Conservation (phyloP, 2,113 vertebrate genomes). For the Lamprotornis superbus region DNA sequence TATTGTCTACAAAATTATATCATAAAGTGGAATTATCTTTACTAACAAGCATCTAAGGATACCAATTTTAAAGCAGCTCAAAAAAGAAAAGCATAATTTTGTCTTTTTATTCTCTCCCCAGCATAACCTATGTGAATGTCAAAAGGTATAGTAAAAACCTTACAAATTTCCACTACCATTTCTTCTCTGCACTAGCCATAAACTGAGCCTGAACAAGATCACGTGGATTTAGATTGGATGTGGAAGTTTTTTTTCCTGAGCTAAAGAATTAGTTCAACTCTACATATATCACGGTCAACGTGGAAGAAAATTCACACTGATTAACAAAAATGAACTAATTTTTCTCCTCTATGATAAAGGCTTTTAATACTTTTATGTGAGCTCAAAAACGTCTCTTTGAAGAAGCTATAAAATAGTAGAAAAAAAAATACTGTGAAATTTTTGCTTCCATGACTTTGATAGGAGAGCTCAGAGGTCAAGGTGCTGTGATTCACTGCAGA, state of each 20-base stretch:
- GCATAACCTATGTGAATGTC: neutral
- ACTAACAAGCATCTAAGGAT: neutral
- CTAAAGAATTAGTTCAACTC: neutral
- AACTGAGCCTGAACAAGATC: neutral
- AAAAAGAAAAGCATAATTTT: neutral
- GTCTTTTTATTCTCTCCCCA: neutral
- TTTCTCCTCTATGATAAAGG: neutral
- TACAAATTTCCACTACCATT: neutral
- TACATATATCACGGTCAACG: accelerated
- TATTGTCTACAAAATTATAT: neutral
- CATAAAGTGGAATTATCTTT: neutral
- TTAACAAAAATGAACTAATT: neutral
- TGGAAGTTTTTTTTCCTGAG: neutral
- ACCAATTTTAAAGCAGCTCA: neutral
- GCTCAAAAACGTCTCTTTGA: neutral
- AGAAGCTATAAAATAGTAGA: neutral
- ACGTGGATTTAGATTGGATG: neutral
- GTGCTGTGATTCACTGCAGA: neutral
- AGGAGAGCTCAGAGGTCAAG: neutral
- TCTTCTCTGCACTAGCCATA: neutral
- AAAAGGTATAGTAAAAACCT: neutral
- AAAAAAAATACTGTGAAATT: neutral
- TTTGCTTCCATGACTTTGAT: neutral
- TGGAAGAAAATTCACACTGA: neutral
- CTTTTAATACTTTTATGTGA: neutral